A percentile compares a stretch with the other conserved stretches of the same genome.
phyloP scores from a whole-genome alignment of 2,888 invertebrate genomes.

The Calameuta pallipes region DNA sequence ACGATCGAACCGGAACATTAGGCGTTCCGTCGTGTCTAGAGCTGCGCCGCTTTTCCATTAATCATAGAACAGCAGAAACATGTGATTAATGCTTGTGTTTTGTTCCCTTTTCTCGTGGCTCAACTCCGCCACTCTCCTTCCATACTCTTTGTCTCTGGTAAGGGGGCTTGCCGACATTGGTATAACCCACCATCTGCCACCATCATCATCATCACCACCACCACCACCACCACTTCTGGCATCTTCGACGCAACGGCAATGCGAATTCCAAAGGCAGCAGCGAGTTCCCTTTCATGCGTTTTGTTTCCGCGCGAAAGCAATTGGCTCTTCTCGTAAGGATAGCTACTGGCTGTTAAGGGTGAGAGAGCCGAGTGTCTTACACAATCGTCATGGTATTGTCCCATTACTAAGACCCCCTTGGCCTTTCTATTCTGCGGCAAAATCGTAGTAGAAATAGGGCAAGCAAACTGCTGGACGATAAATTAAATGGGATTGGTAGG shows the following conservation, averaged over 20 bases:
- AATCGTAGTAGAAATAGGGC: neutral
- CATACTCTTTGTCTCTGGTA: conserved; percentile 5
- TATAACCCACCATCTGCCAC: neutral
- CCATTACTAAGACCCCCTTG: neutral
- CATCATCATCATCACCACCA: neutral
- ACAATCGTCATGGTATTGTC: conserved; percentile 7
- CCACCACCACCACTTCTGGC: neutral
- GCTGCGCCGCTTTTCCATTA: conserved; percentile 37
- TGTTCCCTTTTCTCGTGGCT: conserved; percentile 15
- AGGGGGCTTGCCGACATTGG: neutral
- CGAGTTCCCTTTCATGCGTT: conserved; percentile 9
- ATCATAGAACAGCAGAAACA: conserved; percentile 49
- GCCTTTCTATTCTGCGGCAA: neutral
- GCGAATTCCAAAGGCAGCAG: conserved; percentile 9
- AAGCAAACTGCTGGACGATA: neutral
- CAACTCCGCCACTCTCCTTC: conserved; percentile 19
- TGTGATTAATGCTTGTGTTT: conserved; percentile 50
- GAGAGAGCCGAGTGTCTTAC: conserved; percentile 10
- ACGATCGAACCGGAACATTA: conserved; percentile 48
- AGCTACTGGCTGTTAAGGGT: conserved; percentile 5
- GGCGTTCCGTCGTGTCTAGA: conserved; percentile 21
- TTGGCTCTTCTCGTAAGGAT: neutral
- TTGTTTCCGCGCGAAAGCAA: neutral
- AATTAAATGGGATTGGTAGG: neutral
- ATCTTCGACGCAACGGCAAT: neutral